These are phyloP conservation scores for Hippocampus barbouri DNA, from an alignment of 2,113 vertebrate species.

Conservation along the genomic window DNA sequence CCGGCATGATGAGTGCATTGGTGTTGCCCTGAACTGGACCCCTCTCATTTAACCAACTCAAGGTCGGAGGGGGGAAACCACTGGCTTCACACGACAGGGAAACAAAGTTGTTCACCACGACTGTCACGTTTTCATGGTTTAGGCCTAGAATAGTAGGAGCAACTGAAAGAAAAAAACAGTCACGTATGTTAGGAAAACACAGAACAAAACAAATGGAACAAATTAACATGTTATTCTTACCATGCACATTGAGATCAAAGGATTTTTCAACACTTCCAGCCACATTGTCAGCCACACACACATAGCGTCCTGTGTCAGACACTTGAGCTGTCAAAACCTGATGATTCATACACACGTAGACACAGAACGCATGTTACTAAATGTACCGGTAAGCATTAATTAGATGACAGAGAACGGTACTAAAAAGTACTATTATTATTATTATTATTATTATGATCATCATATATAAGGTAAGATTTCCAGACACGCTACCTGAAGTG, in stretches of 20 bases:
- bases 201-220: not conserved
- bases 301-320: conserved; percentile 85
- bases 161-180: conserved; percentile 65
- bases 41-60: conserved; percentile 88
- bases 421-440: too few species aligned
- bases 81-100: conserved; percentile 87
- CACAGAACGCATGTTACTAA: not conserved
- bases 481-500: conserved; percentile 77
- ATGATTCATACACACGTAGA: conserved; percentile 20
- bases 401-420: not conserved
- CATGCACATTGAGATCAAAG: conserved; percentile 89
- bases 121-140: conserved; percentile 82
- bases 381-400: not conserved
- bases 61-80: conserved; percentile 87
- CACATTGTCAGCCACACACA: conserved; percentile 83
- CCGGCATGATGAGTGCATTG: conserved; percentile 84
- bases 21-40: conserved; percentile 75
- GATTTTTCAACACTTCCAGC: conserved; percentile 89
- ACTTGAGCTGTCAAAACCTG: conserved; percentile 84
- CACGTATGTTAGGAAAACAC: too few species aligned
- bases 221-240: conserved; percentile 67
- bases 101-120: conserved; percentile 90
- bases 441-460: too few species aligned
- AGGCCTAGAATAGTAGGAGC: conserved; percentile 81
- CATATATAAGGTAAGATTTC: not conserved